Percentiles rank a stretch among this genome's conserved stretches.
Evolutionary conservation across 2,113 vertebrate genomes (phyloP).

Genomic region (Thymallus thymallus): DNA sequence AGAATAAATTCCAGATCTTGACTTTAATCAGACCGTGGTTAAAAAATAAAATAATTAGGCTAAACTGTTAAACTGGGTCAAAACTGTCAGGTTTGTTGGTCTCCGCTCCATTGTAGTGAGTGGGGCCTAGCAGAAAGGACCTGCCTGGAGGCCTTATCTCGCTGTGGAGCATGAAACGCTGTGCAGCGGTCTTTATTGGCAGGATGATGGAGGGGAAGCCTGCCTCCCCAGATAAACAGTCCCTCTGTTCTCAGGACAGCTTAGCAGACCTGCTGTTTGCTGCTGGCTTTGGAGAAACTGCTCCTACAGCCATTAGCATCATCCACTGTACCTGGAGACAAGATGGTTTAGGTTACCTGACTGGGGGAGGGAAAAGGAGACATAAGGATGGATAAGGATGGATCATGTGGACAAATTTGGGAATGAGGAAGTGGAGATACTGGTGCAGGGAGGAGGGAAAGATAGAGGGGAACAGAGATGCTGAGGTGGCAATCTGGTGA

Average conservation of each 20-base stretch:
- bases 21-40: not conserved
- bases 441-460: not conserved
- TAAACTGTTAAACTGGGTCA: not conserved
- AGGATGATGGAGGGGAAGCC: slow-evolving; percentile 62
- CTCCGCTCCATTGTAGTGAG: slow-evolving; percentile 40
- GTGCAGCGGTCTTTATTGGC: slow-evolving; percentile 57
- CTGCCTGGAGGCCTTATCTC: slow-evolving; percentile 66
- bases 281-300: slow-evolving; percentile 42
- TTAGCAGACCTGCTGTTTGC: slow-evolving; percentile 49
- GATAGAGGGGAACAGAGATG: not conserved
- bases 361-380: slow-evolving; percentile 16
- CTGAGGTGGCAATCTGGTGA: not conserved
- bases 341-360: slow-evolving; percentile 39
- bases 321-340: slow-evolving; percentile 49
- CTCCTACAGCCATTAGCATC: slow-evolving; percentile 60
- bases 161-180: slow-evolving; percentile 38
- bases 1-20: not conserved
- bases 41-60: too few relatives aligned
- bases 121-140: slow-evolving; percentile 37
- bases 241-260: slow-evolving; percentile 57
- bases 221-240: slow-evolving; percentile 72
- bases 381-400: not conserved
- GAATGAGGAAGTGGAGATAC: not conserved
- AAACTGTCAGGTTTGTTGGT: not conserved
- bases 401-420: not conserved